Conservation (phyloP, 2,797 vertebrate genomes). For the Sebastes trivittatus region DNA sequence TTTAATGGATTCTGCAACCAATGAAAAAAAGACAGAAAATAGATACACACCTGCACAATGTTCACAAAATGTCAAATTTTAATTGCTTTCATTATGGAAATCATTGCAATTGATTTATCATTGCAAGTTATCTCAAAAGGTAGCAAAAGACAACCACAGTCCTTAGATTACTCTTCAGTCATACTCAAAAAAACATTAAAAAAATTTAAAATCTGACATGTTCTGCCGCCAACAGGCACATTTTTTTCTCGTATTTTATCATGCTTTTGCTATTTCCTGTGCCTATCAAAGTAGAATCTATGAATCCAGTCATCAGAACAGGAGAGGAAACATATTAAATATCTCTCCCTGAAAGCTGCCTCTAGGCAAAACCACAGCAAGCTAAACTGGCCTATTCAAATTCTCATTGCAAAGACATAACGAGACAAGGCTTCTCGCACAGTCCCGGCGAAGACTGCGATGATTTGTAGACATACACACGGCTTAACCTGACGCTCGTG, state of each 20-base stretch:
- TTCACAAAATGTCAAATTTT: not conserved
- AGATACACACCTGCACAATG: not conserved
- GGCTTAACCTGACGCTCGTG: slow-evolving; percentile 29
- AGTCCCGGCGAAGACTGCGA: slow-evolving; percentile 34
- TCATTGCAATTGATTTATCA: not conserved
- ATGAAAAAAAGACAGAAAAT: not conserved
- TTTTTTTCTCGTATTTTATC: slow-evolving; percentile 10
- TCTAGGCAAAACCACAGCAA: slow-evolving; percentile 67
- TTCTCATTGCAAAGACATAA: slow-evolving; percentile 65
- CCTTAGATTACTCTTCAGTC: not conserved
- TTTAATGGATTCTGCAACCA: not conserved
- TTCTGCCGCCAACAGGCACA: slow-evolving; percentile 3
- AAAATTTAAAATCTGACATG: not conserved
- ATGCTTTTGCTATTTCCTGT: slow-evolving; percentile 10
- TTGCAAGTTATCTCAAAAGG: not conserved
- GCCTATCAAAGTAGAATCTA: slow-evolving; percentile 50
- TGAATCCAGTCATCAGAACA: slow-evolving; percentile 62
- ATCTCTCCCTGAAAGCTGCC: slow-evolving; percentile 62
- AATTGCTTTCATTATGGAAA: not conserved
- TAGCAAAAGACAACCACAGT: not conserved
- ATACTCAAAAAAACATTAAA: not conserved
- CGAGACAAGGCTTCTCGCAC: slow-evolving; percentile 42
- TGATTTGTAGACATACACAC: slow-evolving; percentile 58
- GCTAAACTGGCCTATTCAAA: slow-evolving; percentile 63
- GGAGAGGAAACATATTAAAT: slow-evolving; percentile 65